Conservation (phyloP, 2,888 invertebrate species). For the Xanthia togata region DNA sequence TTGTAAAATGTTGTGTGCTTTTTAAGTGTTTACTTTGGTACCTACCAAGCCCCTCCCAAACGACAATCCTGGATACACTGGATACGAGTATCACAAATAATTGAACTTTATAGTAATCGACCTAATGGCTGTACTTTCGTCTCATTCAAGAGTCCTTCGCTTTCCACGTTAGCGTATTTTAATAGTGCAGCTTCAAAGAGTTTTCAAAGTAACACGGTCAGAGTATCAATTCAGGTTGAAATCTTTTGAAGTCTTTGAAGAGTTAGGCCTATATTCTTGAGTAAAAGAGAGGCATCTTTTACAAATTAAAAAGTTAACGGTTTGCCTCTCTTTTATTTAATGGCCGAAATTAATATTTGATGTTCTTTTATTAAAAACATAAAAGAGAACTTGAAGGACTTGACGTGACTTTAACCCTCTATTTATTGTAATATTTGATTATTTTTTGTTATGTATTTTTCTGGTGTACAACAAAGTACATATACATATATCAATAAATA, state of each 20-base stretch:
- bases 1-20: too few relatives aligned
- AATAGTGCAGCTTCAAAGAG: slow-evolving; percentile 17
- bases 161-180: slow-evolving; percentile 12
- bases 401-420: too few relatives aligned
- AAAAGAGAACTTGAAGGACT: too few relatives aligned
- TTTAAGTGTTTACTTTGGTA: too few relatives aligned
- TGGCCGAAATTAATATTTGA: neutral
- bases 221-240: slow-evolving; percentile 27
- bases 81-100: too few relatives aligned
- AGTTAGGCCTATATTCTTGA: neutral
- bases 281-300: too few relatives aligned
- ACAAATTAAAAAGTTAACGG: neutral
- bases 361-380: too few relatives aligned
- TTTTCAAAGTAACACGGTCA: slow-evolving; percentile 7
- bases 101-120: slow-evolving; percentile 2
- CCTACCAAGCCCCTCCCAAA: too few relatives aligned
- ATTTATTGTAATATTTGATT: neutral
- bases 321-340: neutral
- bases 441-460: too few relatives aligned
- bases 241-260: slow-evolving; percentile 17
- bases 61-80: too few relatives aligned
- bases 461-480: too few relatives aligned
- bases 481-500: too few relatives aligned
- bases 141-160: slow-evolving; percentile 9
- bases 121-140: slow-evolving; percentile 17